These are phyloP conservation scores for Carposina sasakii DNA, from an alignment of 1,140 invertebrate genomes.

Conservation along the genomic window DNA sequence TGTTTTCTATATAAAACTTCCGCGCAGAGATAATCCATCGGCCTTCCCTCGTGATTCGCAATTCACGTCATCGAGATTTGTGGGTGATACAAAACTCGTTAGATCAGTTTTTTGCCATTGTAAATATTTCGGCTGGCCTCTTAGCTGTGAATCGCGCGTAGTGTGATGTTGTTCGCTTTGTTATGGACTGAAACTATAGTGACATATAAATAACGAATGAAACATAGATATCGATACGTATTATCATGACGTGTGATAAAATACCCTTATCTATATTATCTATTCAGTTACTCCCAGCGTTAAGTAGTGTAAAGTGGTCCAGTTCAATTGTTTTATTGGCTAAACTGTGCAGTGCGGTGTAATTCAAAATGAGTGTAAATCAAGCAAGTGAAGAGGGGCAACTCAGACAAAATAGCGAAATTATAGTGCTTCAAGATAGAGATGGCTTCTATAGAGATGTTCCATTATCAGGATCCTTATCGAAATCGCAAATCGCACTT, in stretches of 20 bases:
- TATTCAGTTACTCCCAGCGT: too few species aligned
- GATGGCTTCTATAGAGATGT: constrained; percentile 49
- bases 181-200: too few species aligned
- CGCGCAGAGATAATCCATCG: too few species aligned
- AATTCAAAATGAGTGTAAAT: constrained; percentile 36
- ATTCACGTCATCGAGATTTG: constrained; percentile 49
- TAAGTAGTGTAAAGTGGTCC: too few species aligned
- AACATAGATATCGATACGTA: too few species aligned
- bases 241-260: constrained; percentile 29
- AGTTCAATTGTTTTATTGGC: constrained; percentile 29
- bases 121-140: constrained; percentile 49
- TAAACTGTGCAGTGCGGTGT: constrained; percentile 16
- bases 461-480: constrained; percentile 43
- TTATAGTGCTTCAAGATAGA: constrained; percentile 33
- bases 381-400: constrained; percentile 4
- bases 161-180: constrained; percentile 18
- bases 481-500: constrained; percentile 50
- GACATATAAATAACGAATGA: too few species aligned
- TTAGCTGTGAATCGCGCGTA: constrained; percentile 30
- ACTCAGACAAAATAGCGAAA: neutral
- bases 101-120: constrained; percentile 49
- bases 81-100: constrained; percentile 46
- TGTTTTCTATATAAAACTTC: too few species aligned
- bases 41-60: constrained; percentile 8
- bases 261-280: constrained; percentile 11